Conservation (phyloP, 2,888 invertebrate genomes). For the Zeuzera pyrina region DNA sequence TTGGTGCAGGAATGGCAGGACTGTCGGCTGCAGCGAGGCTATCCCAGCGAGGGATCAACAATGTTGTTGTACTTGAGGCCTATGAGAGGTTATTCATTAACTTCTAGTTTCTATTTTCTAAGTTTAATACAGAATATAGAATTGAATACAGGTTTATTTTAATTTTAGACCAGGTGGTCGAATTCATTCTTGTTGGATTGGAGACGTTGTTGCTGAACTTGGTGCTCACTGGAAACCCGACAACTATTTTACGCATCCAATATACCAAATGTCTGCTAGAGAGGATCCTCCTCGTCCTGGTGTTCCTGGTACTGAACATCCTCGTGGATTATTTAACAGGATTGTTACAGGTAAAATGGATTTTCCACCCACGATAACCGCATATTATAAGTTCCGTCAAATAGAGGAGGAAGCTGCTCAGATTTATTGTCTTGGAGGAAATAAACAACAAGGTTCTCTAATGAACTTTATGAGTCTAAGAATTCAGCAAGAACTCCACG, state of each 20-base stretch:
- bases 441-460: constrained; percentile 75
- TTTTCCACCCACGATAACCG: constrained; percentile 72
- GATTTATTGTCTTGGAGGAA: constrained; percentile 74
- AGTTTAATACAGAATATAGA: background rate
- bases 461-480: constrained; percentile 76
- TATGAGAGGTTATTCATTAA: constrained; percentile 74
- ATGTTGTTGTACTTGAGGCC: constrained; percentile 82
- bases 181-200: constrained; percentile 82
- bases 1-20: constrained; percentile 87
- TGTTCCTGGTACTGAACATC: constrained; percentile 60
- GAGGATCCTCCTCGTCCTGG: constrained; percentile 75
- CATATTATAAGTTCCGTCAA: constrained; percentile 76
- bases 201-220: constrained; percentile 83
- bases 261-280: constrained; percentile 75
- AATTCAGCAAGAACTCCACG: constrained; percentile 78
- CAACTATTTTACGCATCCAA: constrained; percentile 54
- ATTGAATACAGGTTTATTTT: background rate
- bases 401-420: constrained; percentile 77
- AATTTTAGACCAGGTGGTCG: constrained; percentile 81
- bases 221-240: constrained; percentile 81
- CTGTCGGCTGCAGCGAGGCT: constrained; percentile 83
- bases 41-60: constrained; percentile 77
- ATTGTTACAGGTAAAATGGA: constrained; percentile 77
- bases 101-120: background rate
- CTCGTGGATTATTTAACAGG: constrained; percentile 74